These are phyloP conservation scores for Poeciliopsis prolifica DNA, from an alignment of 2,113 vertebrate genomes.

Conservation along the genomic window DNA sequence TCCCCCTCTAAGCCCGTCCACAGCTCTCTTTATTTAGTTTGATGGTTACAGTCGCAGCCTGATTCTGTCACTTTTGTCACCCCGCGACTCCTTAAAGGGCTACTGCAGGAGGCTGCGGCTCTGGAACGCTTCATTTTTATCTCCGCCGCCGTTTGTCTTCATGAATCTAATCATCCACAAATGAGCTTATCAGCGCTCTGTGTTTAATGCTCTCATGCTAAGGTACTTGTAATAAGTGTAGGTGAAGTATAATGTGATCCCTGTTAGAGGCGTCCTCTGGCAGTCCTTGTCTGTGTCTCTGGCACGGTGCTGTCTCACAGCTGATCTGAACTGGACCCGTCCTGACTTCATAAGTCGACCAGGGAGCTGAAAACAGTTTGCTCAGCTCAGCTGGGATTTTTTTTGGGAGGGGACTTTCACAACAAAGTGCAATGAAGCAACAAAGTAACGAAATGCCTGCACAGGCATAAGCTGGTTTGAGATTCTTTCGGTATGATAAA, in stretches of 20 bases:
- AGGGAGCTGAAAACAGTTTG: not conserved
- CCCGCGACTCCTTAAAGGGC: not conserved
- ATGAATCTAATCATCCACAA: slow-evolving; percentile 20
- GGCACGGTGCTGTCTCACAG: slow-evolving; percentile 38
- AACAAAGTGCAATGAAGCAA: not conserved
- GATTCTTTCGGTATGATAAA: no score
- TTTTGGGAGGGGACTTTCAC: not conserved
- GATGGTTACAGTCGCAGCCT: not conserved
- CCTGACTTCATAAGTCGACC: slow-evolving; percentile 20
- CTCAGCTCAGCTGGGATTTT: not conserved
- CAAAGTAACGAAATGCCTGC: not conserved
- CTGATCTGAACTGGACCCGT: slow-evolving; percentile 31
- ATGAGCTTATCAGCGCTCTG: not conserved
- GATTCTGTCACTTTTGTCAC: not conserved
- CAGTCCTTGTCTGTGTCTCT: slow-evolving; percentile 51
- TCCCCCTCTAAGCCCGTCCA: not conserved
- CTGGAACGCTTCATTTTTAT: not conserved
- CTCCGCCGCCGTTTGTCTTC: not conserved
- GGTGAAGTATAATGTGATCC: slow-evolving; percentile 22
- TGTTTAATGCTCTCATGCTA: slow-evolving; percentile 11
- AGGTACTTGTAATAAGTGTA: slow-evolving; percentile 25
- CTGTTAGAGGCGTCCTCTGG: slow-evolving; percentile 57
- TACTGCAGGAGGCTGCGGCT: not conserved
- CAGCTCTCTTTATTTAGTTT: not conserved
- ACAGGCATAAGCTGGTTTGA: no score